Conservation (phyloP, 2,888 invertebrate species). For the Phanerotoma sp. region DNA sequence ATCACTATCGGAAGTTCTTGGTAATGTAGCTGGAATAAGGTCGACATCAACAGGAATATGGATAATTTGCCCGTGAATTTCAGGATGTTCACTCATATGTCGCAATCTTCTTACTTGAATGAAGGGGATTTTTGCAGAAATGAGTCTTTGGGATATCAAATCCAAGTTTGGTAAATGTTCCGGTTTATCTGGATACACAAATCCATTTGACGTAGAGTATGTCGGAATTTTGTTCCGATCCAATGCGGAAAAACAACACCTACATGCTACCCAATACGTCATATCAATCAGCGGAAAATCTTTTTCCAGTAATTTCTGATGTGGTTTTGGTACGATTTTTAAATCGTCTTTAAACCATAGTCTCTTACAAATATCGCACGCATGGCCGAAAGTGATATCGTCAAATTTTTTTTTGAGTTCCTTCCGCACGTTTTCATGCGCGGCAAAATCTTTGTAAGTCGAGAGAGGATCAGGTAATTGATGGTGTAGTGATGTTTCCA, state of each 20-base stretch:
- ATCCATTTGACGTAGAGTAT: conserved; percentile 7
- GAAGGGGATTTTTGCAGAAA: conserved; percentile 8
- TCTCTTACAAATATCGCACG: conserved; percentile 13
- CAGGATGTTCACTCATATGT: conserved; percentile 34
- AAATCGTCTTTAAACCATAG: conserved; percentile 19
- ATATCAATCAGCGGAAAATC: conserved; percentile 3
- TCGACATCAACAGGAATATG: conserved; percentile 42
- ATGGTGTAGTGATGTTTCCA: too few relatives aligned
- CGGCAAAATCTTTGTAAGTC: too few relatives aligned
- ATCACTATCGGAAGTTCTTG: conserved; percentile 40
- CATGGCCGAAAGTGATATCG: conserved; percentile 13
- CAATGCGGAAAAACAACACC: not conserved
- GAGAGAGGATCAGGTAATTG: too few relatives aligned
- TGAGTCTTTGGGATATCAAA: conserved; percentile 8
- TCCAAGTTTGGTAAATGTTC: not conserved
- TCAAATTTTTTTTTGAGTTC: conserved; percentile 7
- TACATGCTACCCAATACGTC: conserved; percentile 1
- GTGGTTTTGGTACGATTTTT: too few relatives aligned
- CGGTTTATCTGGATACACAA: conserved; percentile 2
- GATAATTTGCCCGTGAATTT: conserved; percentile 40
- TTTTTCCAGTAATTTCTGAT: not conserved
- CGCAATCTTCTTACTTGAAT: not conserved
- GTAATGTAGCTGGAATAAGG: conserved; percentile 33
- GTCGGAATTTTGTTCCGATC: conserved; percentile 5
- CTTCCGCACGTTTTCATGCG: conserved; percentile 8